Evolutionary conservation across 2,113 vertebrate species (phyloP), one percentile per base, ranked within the genome.

Genomic region (Sphaerodactylus townsendi): DNA sequence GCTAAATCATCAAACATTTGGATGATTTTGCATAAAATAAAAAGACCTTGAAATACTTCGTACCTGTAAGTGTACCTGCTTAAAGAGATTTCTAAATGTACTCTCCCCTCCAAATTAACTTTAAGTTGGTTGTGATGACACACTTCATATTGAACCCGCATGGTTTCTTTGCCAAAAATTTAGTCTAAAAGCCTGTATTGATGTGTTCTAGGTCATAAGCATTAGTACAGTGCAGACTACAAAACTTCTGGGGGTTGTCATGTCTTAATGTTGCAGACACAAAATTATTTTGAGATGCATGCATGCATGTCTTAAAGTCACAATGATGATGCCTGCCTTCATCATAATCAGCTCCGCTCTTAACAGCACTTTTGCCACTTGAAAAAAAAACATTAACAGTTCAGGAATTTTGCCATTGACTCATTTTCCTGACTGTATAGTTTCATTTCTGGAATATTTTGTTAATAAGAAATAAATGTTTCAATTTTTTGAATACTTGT

Each of bases 291-390:
- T 66, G 79, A 87, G 78, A 76, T 89, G 89, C 90, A 92, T 93
- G 92, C 0, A 0, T 94, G 94, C 91, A 93, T 95, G 94, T 81
- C 15, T 86, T 87, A 92, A 74, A 92, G 48, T 91, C 87, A 91
- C 84, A 68, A 79, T 89, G 82, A 80, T 93, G 84, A 90, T 90
- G 92, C 76, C 87, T 94, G 83, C 84, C 50, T 92, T 23, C 89
- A 87, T 89, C 76, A 84, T 82, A 66, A 85, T 92, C 83, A 83
- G 79, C 86, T 91, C 81, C 91, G 69, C 81, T 91, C 87, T 93
- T 90, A 83, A 93, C 84, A 72, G 72, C n/a, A n/a, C 87, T 85
- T 90, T 87, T 91, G 88, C 88, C 88, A 92, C 86, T 90, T 88
- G 84, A 65, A 90, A 64, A 28, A 28, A 28, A 28, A 88, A 48